Conservation (phyloP, 2,888 invertebrate species). For the Zhuqinia jingwanae region DNA sequence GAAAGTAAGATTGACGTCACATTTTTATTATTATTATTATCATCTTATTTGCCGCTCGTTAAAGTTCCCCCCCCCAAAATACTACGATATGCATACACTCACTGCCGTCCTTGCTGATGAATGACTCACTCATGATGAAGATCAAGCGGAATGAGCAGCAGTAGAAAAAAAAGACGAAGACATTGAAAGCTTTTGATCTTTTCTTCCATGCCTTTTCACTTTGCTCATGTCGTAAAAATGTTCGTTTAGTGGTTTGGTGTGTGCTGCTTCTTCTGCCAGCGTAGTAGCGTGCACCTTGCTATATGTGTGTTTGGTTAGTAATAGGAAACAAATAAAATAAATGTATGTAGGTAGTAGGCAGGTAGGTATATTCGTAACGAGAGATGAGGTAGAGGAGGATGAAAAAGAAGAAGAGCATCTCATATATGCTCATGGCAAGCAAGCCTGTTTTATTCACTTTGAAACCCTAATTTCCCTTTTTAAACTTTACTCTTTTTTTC, state of each 20-base stretch:
- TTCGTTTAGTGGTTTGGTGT: slow-evolving; percentile 40
- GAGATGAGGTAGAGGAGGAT: too few relatives aligned
- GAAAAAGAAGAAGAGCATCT: not conserved
- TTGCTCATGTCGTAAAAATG: slow-evolving; percentile 29
- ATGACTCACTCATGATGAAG: too few relatives aligned
- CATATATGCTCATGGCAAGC: not conserved
- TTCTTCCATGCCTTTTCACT: slow-evolving; percentile 24
- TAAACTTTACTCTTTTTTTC: slow-evolving; percentile 24
- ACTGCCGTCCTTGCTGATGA: too few relatives aligned
- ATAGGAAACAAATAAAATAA: not conserved
- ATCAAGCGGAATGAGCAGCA: not conserved
- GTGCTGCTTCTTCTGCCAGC: too few relatives aligned
- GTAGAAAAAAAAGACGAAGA: slow-evolving; percentile 35
- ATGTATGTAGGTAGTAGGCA: not conserved
- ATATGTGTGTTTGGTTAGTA: not conserved
- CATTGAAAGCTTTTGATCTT: slow-evolving; percentile 52
- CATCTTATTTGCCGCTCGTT: not conserved
- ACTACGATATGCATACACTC: too few relatives aligned
- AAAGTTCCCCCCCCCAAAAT: not conserved
- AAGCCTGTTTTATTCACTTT: slow-evolving; percentile 4
- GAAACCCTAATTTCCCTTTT: slow-evolving; percentile 34
- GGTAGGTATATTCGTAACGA: too few relatives aligned
- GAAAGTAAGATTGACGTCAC: slow-evolving; percentile 49
- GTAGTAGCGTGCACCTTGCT: slow-evolving; percentile 39
- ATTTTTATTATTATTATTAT: slow-evolving; percentile 43